These are phyloP conservation scores for Lophura swinhoii DNA, from an alignment of 2,797 vertebrate species.

Conservation along the genomic window DNA sequence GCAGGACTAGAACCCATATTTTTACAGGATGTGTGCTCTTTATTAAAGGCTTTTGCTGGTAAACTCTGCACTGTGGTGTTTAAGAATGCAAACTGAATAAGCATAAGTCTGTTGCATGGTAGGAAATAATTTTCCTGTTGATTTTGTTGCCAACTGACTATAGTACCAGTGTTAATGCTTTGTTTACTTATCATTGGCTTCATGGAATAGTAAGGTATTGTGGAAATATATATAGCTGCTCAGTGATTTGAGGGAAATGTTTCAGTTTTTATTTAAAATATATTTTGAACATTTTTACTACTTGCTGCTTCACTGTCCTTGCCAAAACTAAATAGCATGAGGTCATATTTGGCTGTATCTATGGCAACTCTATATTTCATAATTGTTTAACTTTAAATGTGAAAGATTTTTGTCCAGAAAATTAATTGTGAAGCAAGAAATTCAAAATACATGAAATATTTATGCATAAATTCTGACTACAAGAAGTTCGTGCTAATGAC, in stretches of 20 bases:
- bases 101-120: background rate
- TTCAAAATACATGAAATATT: background rate
- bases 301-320: background rate
- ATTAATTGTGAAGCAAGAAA: background rate
- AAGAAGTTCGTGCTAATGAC: background rate
- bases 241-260: background rate
- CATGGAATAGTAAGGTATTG: background rate
- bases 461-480: background rate
- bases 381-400: background rate
- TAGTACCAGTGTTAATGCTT: background rate
- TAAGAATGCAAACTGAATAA: background rate
- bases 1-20: background rate
- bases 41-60: background rate
- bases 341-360: background rate
- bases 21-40: background rate
- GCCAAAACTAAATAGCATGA: background rate
- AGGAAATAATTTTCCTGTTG: background rate
- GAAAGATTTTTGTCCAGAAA: background rate
- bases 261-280: background rate
- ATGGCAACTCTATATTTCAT: background rate
- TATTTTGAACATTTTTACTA: background rate
- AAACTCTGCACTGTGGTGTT: accelerated
- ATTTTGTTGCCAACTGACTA: background rate
- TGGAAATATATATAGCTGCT: background rate
- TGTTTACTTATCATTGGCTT: background rate